Conservation (phyloP, 1,140 invertebrate species). For the Micrasema longulum region DNA sequence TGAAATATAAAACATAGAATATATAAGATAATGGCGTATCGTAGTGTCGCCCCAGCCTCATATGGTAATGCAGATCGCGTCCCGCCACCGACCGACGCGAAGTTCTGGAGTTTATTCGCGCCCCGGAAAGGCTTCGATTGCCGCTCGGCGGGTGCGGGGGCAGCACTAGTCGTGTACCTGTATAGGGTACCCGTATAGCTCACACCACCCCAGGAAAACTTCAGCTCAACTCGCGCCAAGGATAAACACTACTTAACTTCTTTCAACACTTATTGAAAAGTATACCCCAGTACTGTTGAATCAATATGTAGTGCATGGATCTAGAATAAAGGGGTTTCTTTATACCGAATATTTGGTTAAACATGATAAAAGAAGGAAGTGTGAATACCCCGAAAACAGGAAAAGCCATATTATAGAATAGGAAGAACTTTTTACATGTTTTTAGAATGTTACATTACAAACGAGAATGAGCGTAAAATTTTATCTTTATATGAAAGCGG, state of each 20-base stretch:
- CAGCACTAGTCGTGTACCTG: no score
- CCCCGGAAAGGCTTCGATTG: slow-evolving; percentile 33
- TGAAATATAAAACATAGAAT: not conserved
- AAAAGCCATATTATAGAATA: not conserved
- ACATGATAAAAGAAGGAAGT: not conserved
- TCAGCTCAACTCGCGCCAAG: not conserved
- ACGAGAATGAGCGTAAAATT: not conserved
- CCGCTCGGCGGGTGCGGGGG: slow-evolving; percentile 5
- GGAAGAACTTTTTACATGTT: no score
- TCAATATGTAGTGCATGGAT: not conserved
- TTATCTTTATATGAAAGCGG: no score
- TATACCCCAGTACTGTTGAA: not conserved
- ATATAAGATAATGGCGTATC: not conserved
- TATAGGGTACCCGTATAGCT: not conserved
- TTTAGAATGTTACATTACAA: slow-evolving; percentile 3
- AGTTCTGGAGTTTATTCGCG: slow-evolving; percentile 40
- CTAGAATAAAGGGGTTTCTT: no score
- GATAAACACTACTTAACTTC: slow-evolving; percentile 27
- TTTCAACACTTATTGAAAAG: slow-evolving; percentile 23
- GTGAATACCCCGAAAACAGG: not conserved
- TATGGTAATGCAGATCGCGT: slow-evolving; percentile 36
- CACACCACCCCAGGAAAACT: not conserved
- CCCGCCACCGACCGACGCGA: slow-evolving; percentile 19
- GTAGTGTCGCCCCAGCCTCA: slow-evolving; percentile 16
- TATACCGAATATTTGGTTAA: no score